Percentiles rank a stretch among this genome's conserved stretches.
Conservation (phyloP, 2,113 vertebrate species). For the Noctilio leporinus region DNA sequence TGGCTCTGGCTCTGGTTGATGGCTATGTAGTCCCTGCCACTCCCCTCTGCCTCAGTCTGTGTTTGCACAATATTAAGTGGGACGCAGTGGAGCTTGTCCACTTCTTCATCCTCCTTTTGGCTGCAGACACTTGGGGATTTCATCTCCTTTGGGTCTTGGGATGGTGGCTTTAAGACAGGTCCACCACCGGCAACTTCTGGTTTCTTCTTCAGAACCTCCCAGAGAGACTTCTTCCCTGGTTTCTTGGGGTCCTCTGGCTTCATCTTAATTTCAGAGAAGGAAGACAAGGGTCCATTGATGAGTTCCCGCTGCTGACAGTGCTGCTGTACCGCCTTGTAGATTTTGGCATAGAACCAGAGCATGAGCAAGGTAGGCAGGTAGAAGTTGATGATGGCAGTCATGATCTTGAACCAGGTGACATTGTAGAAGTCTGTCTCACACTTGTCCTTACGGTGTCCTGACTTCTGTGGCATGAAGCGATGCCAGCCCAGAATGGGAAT, state of each 20-base stretch:
- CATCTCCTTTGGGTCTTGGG: neutral
- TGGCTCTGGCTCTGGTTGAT: conserved; percentile 65
- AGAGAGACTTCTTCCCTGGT: conserved; percentile 44
- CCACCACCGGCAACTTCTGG: neutral
- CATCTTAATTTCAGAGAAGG: neutral
- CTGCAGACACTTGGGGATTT: neutral
- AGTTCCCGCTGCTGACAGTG: conserved; percentile 87
- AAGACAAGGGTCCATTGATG: conserved; percentile 71
- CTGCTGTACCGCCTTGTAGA: conserved; percentile 86
- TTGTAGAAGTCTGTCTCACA: conserved; percentile 94
- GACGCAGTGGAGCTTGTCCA: conserved; percentile 38
- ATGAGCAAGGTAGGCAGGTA: conserved; percentile 92
- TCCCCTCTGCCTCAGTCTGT: conserved; percentile 50
- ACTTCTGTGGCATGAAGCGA: conserved; percentile 15
- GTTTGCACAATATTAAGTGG: conserved; percentile 50
- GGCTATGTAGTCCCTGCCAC: conserved; percentile 13
- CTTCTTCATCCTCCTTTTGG: conserved; percentile 26
- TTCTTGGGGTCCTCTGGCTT: conserved; percentile 43
- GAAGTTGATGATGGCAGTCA: conserved; percentile 92
- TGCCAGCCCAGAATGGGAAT: conserved; percentile 93
- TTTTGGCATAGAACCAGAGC: conserved; percentile 92
- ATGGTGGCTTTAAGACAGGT: neutral
- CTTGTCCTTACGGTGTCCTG: conserved; percentile 51
- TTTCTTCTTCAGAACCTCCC: conserved; percentile 37
- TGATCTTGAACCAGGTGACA: conserved; percentile 93